Base-by-base conservation (phyloP, 30 jellyfish, hydroid and myxozoan genomes). In the Aurelia coerulea region DNA sequence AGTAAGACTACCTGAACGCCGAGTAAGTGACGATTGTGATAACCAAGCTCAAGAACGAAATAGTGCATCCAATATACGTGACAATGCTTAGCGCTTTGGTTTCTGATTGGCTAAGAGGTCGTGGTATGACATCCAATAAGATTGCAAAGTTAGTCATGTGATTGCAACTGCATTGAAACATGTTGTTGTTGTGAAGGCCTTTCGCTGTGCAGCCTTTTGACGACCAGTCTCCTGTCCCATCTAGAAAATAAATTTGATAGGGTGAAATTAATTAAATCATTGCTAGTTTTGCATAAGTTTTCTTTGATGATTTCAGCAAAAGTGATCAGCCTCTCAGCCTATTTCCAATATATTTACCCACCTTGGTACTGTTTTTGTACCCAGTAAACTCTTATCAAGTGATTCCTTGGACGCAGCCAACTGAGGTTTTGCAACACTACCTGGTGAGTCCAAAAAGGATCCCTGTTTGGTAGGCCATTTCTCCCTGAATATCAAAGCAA, bases 61-160 rank as follows among this genome's bases (percentile, higher is more conserved):
- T 78, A 5, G 65, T 18, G 17, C 88, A 78, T 13, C 88, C 88
- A 63, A 78, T 78, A 19, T 78, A 63, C 23, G 88, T 51, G 23
- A 78, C 79, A 49, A 78, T 11, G 29, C 88, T 78, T 10, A 78
- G 39, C 10, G 79, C 67, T 11, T 60, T 34, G 12, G 54, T 12
- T 50, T 78, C 88, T 78, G 67, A 35, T 31, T 17, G 33, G 11
- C 76, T 52, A 32, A 78, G 79, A 15, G 73, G 78, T 66, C 74
- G 12, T 66, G 74, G 18, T n/a, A 66, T 14, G 31, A 67, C 90
- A 18, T 80, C 90, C 34, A 80, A 62, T 37, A 80, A 53, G n/a
- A 80, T 69, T 12, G 90, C 90, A 65, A 65, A 80, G 71, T 80
- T 80, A 33, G 90, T 66, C 90, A 80, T 69, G 74, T 80, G 90